Evolutionary conservation across 2,113 vertebrate genomes (phyloP).

Genomic region (Upupa epops): DNA sequence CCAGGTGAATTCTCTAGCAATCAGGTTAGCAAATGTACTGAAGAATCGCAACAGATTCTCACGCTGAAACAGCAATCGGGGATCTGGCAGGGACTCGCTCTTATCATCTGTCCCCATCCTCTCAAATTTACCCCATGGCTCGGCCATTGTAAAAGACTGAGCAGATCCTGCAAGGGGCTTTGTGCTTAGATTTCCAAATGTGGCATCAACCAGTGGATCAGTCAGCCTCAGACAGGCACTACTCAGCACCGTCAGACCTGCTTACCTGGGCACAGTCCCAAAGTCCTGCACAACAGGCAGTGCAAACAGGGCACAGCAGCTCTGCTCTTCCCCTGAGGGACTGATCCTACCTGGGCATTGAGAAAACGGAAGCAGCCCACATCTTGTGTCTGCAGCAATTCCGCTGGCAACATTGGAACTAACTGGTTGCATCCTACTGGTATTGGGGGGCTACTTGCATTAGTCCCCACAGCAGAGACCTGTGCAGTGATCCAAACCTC

Average conservation of each 20-base stretch:
- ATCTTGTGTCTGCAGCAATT: background rate
- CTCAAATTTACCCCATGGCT: background rate
- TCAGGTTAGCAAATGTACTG: constrained; percentile 53
- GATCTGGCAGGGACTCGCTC: background rate
- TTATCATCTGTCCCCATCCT: background rate
- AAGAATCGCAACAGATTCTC: constrained; percentile 27
- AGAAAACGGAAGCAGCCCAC: background rate
- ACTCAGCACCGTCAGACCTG: background rate
- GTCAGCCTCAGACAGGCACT: background rate
- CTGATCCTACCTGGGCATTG: background rate
- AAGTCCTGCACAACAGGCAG: rapidly evolving
- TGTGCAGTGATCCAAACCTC: background rate
- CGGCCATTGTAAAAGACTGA: background rate
- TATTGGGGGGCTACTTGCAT: rapidly evolving
- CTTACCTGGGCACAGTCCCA: background rate
- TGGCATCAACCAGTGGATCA: background rate
- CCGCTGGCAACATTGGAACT: rapidly evolving
- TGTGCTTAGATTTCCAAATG: background rate
- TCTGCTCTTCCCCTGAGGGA: background rate
- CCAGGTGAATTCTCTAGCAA: constrained; percentile 57
- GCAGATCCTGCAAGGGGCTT: background rate
- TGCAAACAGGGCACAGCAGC: rapidly evolving
- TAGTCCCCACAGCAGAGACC: rapidly evolving
- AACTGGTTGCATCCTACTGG: background rate
- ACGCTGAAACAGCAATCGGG: background rate